phyloP scores from a whole-genome alignment of 2,113 vertebrate genomes.

The Chamaetylas fuelleborni region DNA sequence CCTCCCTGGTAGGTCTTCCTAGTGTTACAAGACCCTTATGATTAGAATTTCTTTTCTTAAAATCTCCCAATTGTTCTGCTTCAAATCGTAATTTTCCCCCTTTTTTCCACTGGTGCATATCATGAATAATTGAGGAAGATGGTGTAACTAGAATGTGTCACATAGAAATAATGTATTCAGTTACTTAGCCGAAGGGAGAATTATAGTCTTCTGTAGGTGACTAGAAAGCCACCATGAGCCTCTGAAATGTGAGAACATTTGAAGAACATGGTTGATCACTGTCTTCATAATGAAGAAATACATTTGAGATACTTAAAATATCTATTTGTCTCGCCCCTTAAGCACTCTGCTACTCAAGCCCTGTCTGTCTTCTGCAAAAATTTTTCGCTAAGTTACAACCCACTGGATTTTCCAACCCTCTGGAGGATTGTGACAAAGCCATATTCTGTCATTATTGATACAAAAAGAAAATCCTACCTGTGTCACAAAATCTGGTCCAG shows the following conservation, averaged over 20 bases:
- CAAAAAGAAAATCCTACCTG: not conserved
- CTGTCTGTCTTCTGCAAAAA: not conserved
- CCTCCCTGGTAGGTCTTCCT: not conserved
- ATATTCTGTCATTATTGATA: not conserved
- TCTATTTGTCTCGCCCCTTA: not conserved
- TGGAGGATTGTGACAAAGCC: not conserved
- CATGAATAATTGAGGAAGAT: not conserved
- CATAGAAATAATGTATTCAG: not conserved
- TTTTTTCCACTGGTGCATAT: not conserved
- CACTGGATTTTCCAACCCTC: not conserved
- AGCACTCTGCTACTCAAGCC: not conserved
- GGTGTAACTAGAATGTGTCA: not conserved
- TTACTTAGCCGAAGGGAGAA: not conserved
- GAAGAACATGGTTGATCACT: not conserved
- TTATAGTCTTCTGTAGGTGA: not conserved
- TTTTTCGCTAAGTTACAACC: not conserved
- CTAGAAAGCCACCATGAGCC: not conserved
- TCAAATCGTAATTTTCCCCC: not conserved
- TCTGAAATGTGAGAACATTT: not conserved
- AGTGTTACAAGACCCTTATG: not conserved
- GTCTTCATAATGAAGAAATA: not conserved
- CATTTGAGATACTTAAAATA: not conserved
- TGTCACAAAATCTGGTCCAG: not conserved
- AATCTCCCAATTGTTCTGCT: not conserved
- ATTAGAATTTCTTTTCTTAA: conserved; percentile 5